phyloP scores from a whole-genome alignment of 2,113 vertebrate genomes.

The Rattus norvegicus region GRCr8 NC_086021.1:82594501-82595000 shows the following conservation, averaged over 20 bases:
- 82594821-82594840: background rate
- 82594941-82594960: constrained; percentile 45
- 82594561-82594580: background rate
- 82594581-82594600: background rate
- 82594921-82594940: background rate
- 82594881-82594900: constrained; percentile 35
- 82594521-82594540: background rate
- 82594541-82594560: background rate
- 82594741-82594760: background rate
- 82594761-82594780: background rate
- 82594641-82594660: background rate
- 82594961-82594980: background rate
- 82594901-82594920: background rate
- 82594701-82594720: background rate
- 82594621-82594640: background rate
- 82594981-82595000: background rate
- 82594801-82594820: background rate
- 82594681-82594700: background rate
- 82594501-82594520: background rate
- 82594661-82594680: background rate
- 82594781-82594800: background rate
- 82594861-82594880: background rate
- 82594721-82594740: background rate
- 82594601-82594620: background rate
- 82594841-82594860: background rate